Percentiles rank a stretch among this genome's conserved stretches.
Evolutionary conservation across 2,888 invertebrate species (phyloP).

Genomic region (Tillus elongatus): DNA sequence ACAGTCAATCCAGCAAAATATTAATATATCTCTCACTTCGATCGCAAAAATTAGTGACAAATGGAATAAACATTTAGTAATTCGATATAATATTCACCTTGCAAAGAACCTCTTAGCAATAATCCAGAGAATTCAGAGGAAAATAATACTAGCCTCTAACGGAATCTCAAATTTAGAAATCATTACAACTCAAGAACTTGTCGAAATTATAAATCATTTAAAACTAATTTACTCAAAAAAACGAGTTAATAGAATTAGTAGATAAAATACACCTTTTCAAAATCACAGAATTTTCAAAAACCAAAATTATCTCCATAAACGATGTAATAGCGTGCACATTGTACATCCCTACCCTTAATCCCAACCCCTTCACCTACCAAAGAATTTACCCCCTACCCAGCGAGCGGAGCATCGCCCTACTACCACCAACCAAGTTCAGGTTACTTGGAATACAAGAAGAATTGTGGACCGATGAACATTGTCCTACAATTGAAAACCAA

Average conservation of each 20-base stretch:
- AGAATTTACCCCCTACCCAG: not conserved
- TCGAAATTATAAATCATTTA: constrained; percentile 4
- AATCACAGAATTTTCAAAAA: constrained; percentile 5
- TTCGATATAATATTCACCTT: no score
- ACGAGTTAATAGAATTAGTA: constrained; percentile 1
- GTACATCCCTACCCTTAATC: not conserved
- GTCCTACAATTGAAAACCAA: not conserved
- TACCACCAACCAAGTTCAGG: not conserved
- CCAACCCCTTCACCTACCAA: constrained; percentile 3
- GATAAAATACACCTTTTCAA: constrained; percentile 4
- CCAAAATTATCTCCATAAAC: not conserved
- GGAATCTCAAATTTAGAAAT: constrained; percentile 6
- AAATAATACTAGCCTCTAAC: constrained; percentile 1
- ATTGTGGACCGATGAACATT: not conserved
- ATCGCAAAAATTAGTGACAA: not conserved
- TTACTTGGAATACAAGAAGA: not conserved
- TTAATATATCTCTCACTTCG: not conserved
- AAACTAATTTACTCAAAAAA: not conserved
- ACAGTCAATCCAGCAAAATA: not conserved
- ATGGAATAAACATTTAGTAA: not conserved
- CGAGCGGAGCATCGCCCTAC: not conserved
- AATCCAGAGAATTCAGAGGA: constrained; percentile 1
- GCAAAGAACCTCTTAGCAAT: not conserved
- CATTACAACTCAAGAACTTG: not conserved
- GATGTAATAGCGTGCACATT: constrained; percentile 1